Conservation (phyloP, 2,888 invertebrate species). For the Mythimna loreyi region DNA sequence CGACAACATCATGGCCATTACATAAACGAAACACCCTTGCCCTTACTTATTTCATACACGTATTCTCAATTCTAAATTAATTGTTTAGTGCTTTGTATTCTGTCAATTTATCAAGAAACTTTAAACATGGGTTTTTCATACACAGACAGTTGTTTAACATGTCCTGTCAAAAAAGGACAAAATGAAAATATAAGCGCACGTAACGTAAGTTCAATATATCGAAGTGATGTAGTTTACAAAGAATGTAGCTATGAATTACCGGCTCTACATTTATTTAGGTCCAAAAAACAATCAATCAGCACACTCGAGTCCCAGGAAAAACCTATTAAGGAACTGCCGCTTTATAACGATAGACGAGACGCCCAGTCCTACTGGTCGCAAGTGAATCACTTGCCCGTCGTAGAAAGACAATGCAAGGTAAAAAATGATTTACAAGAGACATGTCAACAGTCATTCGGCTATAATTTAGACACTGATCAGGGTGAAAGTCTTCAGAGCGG, state of each 20-base stretch:
- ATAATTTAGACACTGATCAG: slow-evolving; percentile 21
- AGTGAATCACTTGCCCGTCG: slow-evolving; percentile 73
- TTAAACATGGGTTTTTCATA: slow-evolving; percentile 67
- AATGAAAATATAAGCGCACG: slow-evolving; percentile 62
- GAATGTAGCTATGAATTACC: slow-evolving; percentile 75
- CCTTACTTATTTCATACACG: slow-evolving; percentile 39
- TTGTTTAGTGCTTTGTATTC: slow-evolving; percentile 7
- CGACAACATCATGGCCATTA: slow-evolving; percentile 33
- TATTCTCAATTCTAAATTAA: slow-evolving; percentile 29
- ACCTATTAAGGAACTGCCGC: slow-evolving; percentile 24
- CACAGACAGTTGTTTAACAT: slow-evolving; percentile 54
- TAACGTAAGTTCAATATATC: slow-evolving; percentile 67
- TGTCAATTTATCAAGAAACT: slow-evolving; percentile 27
- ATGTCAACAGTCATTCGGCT: slow-evolving; percentile 1
- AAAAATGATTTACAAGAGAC: slow-evolving; percentile 23
- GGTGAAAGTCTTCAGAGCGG: slow-evolving; percentile 14
- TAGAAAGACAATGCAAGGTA: slow-evolving; percentile 53
- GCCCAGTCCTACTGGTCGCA: slow-evolving; percentile 75
- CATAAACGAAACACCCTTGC: slow-evolving; percentile 15
- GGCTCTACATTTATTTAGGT: slow-evolving; percentile 42
- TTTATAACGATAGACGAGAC: slow-evolving; percentile 21
- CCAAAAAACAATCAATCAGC: slow-evolving; percentile 20
- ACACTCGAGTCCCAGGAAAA: slow-evolving; percentile 30
- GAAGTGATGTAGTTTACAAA: slow-evolving; percentile 76
- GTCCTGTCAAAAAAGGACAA: slow-evolving; percentile 42